Evolutionary conservation across 2,797 vertebrate genomes (phyloP).

Genomic region (Trematomus bernacchii): DNA sequence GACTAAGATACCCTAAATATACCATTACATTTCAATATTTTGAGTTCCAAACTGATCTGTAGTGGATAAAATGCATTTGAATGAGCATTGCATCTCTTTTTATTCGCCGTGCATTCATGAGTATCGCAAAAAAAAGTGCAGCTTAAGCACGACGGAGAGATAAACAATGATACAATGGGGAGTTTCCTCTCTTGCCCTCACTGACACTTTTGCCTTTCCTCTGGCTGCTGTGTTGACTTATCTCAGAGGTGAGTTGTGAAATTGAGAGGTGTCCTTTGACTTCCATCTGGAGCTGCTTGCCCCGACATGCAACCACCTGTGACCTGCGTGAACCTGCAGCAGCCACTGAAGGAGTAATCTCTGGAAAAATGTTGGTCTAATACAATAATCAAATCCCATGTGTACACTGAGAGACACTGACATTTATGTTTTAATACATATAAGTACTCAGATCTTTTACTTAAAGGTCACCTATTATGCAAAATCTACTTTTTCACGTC

Average conservation of each 20-base stretch:
- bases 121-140: not conserved
- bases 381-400: not conserved
- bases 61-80: not conserved
- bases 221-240: slow-evolving; percentile 36
- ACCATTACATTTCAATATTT: too few relatives aligned
- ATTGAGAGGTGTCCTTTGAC: slow-evolving; percentile 64
- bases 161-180: slow-evolving; percentile 19
- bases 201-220: slow-evolving; percentile 36
- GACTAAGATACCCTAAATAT: too few relatives aligned
- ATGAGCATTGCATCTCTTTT: too few relatives aligned
- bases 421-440: too few relatives aligned
- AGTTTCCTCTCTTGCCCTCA: slow-evolving; percentile 29
- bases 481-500: too few relatives aligned
- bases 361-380: not conserved
- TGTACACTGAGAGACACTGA: not conserved
- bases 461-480: too few relatives aligned
- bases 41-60: too few relatives aligned
- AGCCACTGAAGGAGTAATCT: not conserved
- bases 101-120: too few relatives aligned
- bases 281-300: slow-evolving; percentile 68
- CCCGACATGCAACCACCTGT: slow-evolving; percentile 64
- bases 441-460: too few relatives aligned
- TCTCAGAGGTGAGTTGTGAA: slow-evolving; percentile 48
- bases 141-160: not conserved
- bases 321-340: slow-evolving; percentile 63